Base-by-base conservation (phyloP, 2,888 invertebrate genomes). In the Andricus quercusramuli region DNA sequence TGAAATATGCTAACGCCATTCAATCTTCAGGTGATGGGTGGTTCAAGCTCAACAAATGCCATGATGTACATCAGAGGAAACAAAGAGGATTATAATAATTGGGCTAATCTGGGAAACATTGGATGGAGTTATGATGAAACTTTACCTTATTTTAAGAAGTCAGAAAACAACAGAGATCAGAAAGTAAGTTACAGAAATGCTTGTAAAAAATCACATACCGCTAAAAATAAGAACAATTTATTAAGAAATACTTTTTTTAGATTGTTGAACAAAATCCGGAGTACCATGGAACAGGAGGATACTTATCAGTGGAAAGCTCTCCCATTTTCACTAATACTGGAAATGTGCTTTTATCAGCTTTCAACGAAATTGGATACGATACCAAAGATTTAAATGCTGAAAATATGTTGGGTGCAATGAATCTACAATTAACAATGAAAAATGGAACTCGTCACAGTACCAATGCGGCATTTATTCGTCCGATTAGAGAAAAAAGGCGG, bases 21-120 rank as follows among this genome's bases (percentile, higher is more conserved):
- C 1, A 77, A 78, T 25, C n/a, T 74, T 0, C 11, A 74, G 74
- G 20, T 56, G 8, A 74, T 98, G 37, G 98, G 98, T 29, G 98
- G 98, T 17, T 95, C 96, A 79, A 97, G 97, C 88, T 97, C 97
- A 2, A 94, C 98, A 1, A 98, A 98, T 91, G 97, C 97, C 20
- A 98, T 98, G 98, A 95, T 98, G 51, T 98, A 98, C 93, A 96
- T 97, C 13, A 94, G 98, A 77, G 98, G 98, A 78, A 98, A 97
- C 89, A 95, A 95, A 85, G 95, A 95, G 84, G 78, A 98, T 90
- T 98, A 97, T 93, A 97, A 98, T 91, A 94, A 95, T 41, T 98
- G 98, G 98, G 97, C 96, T 56, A 94, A 94, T 0, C 93, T 96
- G 59, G 98, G 98, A 1, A 97, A 97, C 91, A 94, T 95, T 0